A percentile compares a stretch with the other conserved stretches of the same genome.
Conservation (phyloP, 2,888 invertebrate species). For the Leucoptera coffeella region DNA sequence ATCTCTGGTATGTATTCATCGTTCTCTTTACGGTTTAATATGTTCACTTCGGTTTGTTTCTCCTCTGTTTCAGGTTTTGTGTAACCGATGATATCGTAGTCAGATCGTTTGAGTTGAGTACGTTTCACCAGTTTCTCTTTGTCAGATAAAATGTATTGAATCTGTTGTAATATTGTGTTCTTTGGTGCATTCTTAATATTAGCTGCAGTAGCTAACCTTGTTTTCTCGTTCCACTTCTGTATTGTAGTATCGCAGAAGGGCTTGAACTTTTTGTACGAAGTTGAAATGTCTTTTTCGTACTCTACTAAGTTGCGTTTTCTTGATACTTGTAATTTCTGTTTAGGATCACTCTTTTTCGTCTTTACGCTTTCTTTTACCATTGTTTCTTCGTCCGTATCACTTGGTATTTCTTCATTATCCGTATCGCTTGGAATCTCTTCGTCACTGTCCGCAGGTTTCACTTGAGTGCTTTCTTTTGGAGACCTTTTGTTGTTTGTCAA, state of each 20-base stretch:
- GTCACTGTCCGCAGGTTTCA: conserved; percentile 17
- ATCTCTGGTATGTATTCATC: conserved; percentile 73
- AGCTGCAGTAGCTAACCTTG: conserved; percentile 62
- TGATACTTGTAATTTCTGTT: conserved; percentile 5
- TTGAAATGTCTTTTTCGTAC: conserved; percentile 51
- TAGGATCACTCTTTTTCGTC: conserved; percentile 6
- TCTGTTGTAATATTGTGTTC: conserved; percentile 69
- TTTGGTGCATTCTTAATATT: conserved; percentile 56
- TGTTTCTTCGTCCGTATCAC: conserved; percentile 49
- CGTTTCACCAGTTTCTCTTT: conserved; percentile 67
- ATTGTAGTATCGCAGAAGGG: conserved; percentile 73
- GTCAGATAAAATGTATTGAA: conserved; percentile 78
- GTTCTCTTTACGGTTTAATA: conserved; percentile 21
- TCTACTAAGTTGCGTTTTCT: conserved; percentile 54
- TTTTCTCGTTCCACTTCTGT: conserved; percentile 94
- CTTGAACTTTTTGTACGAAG: conserved; percentile 55
- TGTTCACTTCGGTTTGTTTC: conserved; percentile 10
- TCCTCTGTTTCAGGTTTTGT: too few species aligned
- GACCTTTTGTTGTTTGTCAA: conserved; percentile 15
- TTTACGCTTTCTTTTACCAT: conserved; percentile 13
- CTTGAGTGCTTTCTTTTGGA: conserved; percentile 12
- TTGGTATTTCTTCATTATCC: conserved; percentile 61
- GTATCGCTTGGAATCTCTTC: conserved; percentile 45
- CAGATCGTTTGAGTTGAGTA: conserved; percentile 73
- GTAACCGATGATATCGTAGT: conserved; percentile 64